Evolutionary conservation across 2,888 invertebrate genomes (phyloP).

Genomic region (Euplagia quadripunctaria): DNA sequence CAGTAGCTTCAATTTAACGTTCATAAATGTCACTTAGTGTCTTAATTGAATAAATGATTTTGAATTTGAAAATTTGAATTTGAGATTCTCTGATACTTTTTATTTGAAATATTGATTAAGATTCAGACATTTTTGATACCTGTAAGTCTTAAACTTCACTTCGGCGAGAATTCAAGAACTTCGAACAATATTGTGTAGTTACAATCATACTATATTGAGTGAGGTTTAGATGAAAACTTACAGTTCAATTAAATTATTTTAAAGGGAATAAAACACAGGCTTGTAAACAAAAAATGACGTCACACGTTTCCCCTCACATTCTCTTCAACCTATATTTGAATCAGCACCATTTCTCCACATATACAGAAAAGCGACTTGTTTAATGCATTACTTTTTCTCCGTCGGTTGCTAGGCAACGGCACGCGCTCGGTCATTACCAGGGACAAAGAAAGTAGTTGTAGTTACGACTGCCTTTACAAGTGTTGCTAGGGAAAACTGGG

Average conservation of each 20-base stretch:
- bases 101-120: neutral
- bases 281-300: neutral
- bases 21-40: no score
- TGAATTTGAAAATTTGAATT: no score
- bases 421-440: slow-evolving; percentile 63
- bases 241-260: neutral
- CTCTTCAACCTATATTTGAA: slow-evolving; percentile 9
- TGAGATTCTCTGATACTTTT: neutral
- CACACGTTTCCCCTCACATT: neutral
- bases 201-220: neutral
- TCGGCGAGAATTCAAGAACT: neutral
- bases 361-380: slow-evolving; percentile 24
- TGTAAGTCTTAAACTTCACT: no score
- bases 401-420: slow-evolving; percentile 63
- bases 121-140: neutral
- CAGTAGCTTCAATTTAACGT: no score
- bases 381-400: slow-evolving; percentile 35
- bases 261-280: no score
- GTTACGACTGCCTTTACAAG: slow-evolving; percentile 19
- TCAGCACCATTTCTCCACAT: slow-evolving; percentile 10
- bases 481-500: slow-evolving; percentile 12
- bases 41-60: no score
- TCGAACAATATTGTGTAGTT: neutral
- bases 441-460: slow-evolving; percentile 51
- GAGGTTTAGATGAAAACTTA: neutral